These are phyloP conservation scores for Allolobophora icterica DNA, from an alignment of 2,888 invertebrate species.

Conservation along the genomic window DNA sequence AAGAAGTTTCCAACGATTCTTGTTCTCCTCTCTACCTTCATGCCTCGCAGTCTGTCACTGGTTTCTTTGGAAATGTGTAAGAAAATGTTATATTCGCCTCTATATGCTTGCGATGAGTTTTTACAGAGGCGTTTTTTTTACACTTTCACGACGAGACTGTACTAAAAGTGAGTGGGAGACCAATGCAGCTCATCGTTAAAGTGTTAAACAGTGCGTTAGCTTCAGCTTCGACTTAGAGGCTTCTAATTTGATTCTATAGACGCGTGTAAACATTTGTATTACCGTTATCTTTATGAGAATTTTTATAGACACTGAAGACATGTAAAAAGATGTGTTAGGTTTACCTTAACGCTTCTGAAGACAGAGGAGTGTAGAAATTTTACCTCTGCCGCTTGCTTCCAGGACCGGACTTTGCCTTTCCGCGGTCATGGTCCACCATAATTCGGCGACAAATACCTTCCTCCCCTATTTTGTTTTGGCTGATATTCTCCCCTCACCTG, in stretches of 20 bases:
- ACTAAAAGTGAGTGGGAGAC: too few species aligned
- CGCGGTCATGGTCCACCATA: neutral
- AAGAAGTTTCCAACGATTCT: too few species aligned
- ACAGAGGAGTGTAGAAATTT: too few species aligned
- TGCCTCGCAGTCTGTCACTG: neutral
- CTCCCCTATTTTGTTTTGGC: neutral
- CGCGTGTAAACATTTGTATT: too few species aligned
- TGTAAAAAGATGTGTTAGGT: too few species aligned
- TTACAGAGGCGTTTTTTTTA: neutral
- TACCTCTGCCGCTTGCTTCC: neutral
- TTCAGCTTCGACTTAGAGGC: too few species aligned
- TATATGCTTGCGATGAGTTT: neutral
- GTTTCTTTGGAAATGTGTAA: neutral
- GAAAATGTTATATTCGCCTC: neutral
- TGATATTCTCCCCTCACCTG: neutral
- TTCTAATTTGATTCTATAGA: too few species aligned
- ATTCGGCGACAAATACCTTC: neutral
- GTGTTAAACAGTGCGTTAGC: too few species aligned
- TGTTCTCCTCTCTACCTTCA: neutral
- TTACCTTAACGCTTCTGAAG: too few species aligned
- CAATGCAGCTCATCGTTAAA: too few species aligned
- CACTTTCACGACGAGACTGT: too few species aligned
- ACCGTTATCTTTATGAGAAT: neutral
- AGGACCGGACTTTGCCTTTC: neutral
- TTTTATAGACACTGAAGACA: neutral